Evolutionary conservation across 2,888 invertebrate genomes (phyloP), one percentile per base, ranked within the genome.

Genomic region (Petrolisthes cinctipes): DNA sequence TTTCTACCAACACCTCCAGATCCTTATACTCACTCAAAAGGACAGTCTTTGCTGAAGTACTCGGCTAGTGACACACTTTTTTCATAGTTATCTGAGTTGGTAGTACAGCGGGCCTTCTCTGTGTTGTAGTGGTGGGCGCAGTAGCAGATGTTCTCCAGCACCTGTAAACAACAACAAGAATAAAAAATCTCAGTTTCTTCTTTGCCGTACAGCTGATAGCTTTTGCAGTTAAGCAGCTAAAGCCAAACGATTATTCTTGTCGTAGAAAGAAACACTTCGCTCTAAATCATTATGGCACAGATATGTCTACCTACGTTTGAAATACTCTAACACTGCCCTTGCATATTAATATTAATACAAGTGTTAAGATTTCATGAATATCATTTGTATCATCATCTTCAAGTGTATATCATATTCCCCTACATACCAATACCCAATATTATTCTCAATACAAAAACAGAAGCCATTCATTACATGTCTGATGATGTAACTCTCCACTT

Each of bases 401-500:
- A 37, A 37, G 37, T 37, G 37, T 37, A 37, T 37, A 37, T 37
- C 37, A 37, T 37, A 37, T 1, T 37, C 37, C 2, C 37, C 37
- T 37, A 37, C 37, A 37, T 37, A 1, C 37, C 37, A 37, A 37
- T 37, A n/a, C 37, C 37, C 37, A 37, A 37, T 37, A 37, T 37
- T 37, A 1, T 37, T 37, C 37, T 37, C 37, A 37, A 37, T 37
- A 37, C 37, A 37, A 37, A 37, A 37, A 37, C 37, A 37, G 37
- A 37, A 37, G 37, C 0, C 37, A 37, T 37, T 37, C 2, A 0
- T 80, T 78, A 93, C 92, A 91, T 93, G 93, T 88, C 94, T 92
- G 82, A 94, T 92, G 83, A 94, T 92, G 83, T 93, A 92, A 84
- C 93, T 92, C 91, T 94, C 94, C 0, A 94, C 92, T 81, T 92